Base-by-base conservation (phyloP, 1,140 invertebrate genomes). In the Neomicropteryx cornuta region DNA sequence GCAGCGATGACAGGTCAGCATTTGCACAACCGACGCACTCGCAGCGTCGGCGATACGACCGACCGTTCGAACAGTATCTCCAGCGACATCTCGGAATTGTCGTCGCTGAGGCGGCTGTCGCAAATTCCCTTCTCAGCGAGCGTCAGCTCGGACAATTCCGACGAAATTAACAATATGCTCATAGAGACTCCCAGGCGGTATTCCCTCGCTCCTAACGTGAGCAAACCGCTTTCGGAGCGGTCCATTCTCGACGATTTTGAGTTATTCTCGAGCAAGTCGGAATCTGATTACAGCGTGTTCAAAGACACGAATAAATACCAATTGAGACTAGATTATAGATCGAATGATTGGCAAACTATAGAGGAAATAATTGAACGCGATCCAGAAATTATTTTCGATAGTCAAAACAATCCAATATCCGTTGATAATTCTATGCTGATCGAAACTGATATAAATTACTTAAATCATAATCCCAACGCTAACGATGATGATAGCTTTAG, bases 1-100 rank as follows among this genome's bases (percentile, higher is more conserved):
- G 60, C 68, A 33, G 61, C 73, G 36, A 83, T 84, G 76, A 84
- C 81, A 72, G 80, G 77, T 79, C 75, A 73, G 42, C 36, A 29
- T 28, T 28, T 35, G 5, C 14, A 35, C 5, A 35, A n/a, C n/a
- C n/a, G n/a, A n/a, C n/a, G n/a, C n/a, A n/a, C n/a, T n/a, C n/a
- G 53, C 34, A 38, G 38, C 32, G 13, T 8, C 6, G 60, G 44
- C 39, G 30, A 60, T 58, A 57, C 44, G 60, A 56, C 58, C 55
- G 33, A 43, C 24, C 56, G 47, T 42, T 38, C 45, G 28, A 53
- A 53, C 18, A 42, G 42, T 42, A 18, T 33, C 18, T 51, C 55
- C 16, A 44, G 43, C 19, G 44, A 45, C 31, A 53, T 52, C 48
- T 46, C 53, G 18, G 53, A 55, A 42, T n/a, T n/a, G n/a, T n/a